A percentile compares a stretch with the other conserved stretches of the same genome.
phyloP scores from a whole-genome alignment of 2,797 vertebrate species.

The Pseudochaenichthys georgianus region DNA sequence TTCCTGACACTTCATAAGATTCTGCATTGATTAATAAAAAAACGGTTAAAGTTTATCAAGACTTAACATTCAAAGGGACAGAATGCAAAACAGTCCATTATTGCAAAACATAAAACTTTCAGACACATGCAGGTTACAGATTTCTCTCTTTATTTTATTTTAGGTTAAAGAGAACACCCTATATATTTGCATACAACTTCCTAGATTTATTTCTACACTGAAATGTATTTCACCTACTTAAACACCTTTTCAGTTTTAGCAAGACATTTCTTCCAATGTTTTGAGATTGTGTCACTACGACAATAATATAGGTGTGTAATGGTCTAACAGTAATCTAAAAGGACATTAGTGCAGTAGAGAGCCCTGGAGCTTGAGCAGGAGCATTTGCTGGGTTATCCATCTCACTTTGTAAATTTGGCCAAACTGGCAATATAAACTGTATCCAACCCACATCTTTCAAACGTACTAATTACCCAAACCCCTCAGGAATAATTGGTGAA shows the following conservation, averaged over 20 bases:
- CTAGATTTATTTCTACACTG: background rate
- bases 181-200: background rate
- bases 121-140: too few relatives aligned
- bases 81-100: too few relatives aligned
- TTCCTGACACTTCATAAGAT: too few relatives aligned
- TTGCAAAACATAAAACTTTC: too few relatives aligned
- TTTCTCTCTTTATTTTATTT: background rate
- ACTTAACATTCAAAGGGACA: too few relatives aligned
- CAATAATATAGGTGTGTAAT: background rate
- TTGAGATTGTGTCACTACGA: too few relatives aligned
- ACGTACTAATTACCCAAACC: background rate
- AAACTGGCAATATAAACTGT: slow-evolving; percentile 12
- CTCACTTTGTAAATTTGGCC: background rate
- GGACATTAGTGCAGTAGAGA: background rate
- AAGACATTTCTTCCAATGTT: background rate
- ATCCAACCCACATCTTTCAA: slow-evolving; percentile 3
- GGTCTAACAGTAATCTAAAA: background rate
- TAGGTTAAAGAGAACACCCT: background rate
- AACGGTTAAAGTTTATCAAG: too few relatives aligned
- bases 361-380: background rate
- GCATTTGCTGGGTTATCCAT: background rate
- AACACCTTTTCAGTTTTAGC: background rate
- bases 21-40: too few relatives aligned
- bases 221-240: background rate
- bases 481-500: rapidly evolving